Conservation (phyloP, 2,888 invertebrate species). For the Cerceris rybyensis region DNA sequence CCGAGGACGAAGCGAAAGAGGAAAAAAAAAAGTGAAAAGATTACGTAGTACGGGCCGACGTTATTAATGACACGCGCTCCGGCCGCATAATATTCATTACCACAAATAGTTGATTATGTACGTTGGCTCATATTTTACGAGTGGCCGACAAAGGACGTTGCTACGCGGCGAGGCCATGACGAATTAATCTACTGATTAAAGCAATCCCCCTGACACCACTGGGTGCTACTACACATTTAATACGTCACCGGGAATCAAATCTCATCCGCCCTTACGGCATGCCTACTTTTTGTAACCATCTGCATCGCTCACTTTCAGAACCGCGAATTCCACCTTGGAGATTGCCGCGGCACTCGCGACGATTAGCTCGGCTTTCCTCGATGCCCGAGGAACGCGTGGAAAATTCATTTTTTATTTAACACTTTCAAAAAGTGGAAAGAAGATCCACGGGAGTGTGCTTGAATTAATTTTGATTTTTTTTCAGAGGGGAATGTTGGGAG, state of each 20-base stretch:
- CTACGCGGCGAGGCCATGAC: conserved; percentile 78
- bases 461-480: no score
- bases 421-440: no score
- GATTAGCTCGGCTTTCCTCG: background rate
- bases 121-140: conserved; percentile 77
- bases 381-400: background rate
- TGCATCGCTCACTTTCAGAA: conserved; percentile 64
- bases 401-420: background rate
- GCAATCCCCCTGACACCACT: conserved; percentile 79
- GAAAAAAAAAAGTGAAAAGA: conserved; percentile 45
- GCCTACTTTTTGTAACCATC: conserved; percentile 69
- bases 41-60: conserved; percentile 63
- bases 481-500: no score
- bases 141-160: conserved; percentile 80
- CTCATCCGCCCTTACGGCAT: conserved; percentile 66
- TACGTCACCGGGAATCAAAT: conserved; percentile 79
- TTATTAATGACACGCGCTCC: conserved; percentile 80
- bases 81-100: conserved; percentile 81
- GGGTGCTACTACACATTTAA: conserved; percentile 80
- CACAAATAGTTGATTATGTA: conserved; percentile 81
- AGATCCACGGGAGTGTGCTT: no score
- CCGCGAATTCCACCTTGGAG: conserved; percentile 35
- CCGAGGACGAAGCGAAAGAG: background rate
- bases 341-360: conserved; percentile 18
- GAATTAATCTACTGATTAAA: conserved; percentile 82